Evolutionary conservation across 2,113 vertebrate species (phyloP), one percentile per base, ranked within the genome.

Genomic region (Aptenodytes patagonicus): DNA sequence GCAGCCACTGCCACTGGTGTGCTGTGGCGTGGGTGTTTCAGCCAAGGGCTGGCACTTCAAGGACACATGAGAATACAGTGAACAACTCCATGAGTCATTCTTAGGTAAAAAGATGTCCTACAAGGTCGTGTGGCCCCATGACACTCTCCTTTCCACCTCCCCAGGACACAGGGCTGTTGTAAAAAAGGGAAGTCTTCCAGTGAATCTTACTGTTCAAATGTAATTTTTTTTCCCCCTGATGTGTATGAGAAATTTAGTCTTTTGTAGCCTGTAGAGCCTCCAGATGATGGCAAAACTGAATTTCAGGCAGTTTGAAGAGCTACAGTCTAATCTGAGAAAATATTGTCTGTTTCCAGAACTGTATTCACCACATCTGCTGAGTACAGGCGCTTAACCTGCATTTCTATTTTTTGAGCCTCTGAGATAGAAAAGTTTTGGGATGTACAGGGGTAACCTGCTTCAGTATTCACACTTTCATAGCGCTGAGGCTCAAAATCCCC

Each of bases 221-320:
- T 9, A 58, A n/a, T 73, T 49, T 92, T 89, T 36, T 82, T 25
- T 2, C 12, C 3, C 31, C 40, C 38, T 28, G 61, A 66, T 4
- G 32, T 32, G 34, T 83, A 55, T n/a, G 64, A 75, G 94, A 83
- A 89, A 94, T 76, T 66, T n/a, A 85, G 36, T 72, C 31, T 83
- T 85, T 69, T 87, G 29, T 38, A 83, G 58, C 36, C 46, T 29
- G 46, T 13, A 57, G 24, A 91, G 61, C 90, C 87, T 95, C 83
- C 68, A 93, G 68, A 91, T 2, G 8, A 78, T 11, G 32, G 46
- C 44, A 94, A 93, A 97, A 88, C 32, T 89, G 61, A 78, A 94
- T 93, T 97, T 93, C 52, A 89, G 31, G 52, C 61, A 89, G 52
- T 96, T 85, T 89, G 55, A 89, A 89, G 71, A 51, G 64, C 60